A percentile compares a stretch with the other conserved stretches of the same genome.
These are phyloP conservation scores for Vombatus ursinus DNA, from an alignment of 2,113 vertebrate species.

Conservation along the genomic window DNA sequence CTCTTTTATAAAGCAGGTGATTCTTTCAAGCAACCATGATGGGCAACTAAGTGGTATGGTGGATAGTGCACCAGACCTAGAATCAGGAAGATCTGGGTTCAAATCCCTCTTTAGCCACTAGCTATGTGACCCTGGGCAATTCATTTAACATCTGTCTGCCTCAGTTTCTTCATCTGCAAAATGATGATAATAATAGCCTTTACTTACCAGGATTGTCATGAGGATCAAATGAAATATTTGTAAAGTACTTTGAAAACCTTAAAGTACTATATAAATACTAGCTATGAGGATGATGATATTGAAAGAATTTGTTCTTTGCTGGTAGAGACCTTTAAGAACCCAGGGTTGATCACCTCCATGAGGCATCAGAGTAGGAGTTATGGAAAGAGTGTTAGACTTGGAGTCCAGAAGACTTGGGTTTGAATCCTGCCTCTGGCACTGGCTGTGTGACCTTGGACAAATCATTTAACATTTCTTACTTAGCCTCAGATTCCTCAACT, in stretches of 20 bases:
- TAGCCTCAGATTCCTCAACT: neutral
- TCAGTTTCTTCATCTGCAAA: neutral
- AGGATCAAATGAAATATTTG: neutral
- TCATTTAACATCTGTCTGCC: neutral
- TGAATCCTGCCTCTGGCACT: neutral
- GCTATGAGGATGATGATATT: neutral
- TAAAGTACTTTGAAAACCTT: neutral
- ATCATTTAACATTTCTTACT: neutral
- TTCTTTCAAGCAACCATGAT: neutral
- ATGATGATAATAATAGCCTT: neutral
- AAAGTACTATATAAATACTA: neutral
- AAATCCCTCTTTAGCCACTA: neutral
- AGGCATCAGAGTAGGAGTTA: neutral
- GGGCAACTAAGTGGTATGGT: neutral
- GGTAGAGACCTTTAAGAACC: neutral
- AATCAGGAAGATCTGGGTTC: neutral
- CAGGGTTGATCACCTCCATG: neutral
- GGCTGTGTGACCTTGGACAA: neutral
- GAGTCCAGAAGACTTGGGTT: neutral
- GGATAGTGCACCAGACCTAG: neutral
- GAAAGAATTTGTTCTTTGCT: neutral
- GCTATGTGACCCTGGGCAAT: neutral
- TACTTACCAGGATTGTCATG: neutral
- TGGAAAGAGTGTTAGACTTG: neutral
- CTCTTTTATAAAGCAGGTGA: slow-evolving; percentile 20